Conservation (phyloP, 2,113 vertebrate genomes). For the Muscicapa adusta region DNA sequence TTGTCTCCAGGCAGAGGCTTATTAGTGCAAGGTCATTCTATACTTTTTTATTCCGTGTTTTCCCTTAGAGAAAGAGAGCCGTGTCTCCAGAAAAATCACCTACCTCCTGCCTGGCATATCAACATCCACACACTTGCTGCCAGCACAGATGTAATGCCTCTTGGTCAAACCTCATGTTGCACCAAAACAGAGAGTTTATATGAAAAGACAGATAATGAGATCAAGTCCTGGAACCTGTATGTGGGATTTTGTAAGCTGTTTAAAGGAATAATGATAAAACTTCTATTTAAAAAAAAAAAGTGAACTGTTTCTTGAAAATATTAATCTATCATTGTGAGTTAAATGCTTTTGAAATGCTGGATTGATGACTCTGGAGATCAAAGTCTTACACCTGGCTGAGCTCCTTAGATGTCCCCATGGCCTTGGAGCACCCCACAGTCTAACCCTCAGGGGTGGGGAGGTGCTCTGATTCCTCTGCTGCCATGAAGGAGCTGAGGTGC, state of each 20-base stretch:
- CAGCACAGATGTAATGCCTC: constrained; percentile 29
- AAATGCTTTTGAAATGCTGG: constrained; percentile 22
- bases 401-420: background rate
- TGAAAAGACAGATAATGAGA: constrained; percentile 35
- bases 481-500: background rate
- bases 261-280: constrained; percentile 33
- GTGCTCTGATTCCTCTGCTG: background rate
- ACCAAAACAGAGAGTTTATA: constrained; percentile 43
- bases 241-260: constrained; percentile 12
- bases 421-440: constrained; percentile 15
- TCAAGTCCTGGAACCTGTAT: background rate
- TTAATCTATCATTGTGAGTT: background rate
- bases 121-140: constrained; percentile 60
- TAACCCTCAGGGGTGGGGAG: background rate
- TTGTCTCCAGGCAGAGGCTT: constrained; percentile 61
- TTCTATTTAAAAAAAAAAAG: background rate
- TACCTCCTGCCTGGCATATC: constrained; percentile 59
- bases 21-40: constrained; percentile 63
- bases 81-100: constrained; percentile 45
- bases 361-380: constrained; percentile 39
- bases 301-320: background rate
- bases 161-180: constrained; percentile 28
- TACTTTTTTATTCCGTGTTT: constrained; percentile 44
- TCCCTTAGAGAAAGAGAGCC: constrained; percentile 32
- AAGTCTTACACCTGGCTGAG: constrained; percentile 30